Evolutionary conservation across 2,888 invertebrate species (phyloP), one percentile per base, ranked within the genome.

Genomic region (Strigamia maritima): DNA sequence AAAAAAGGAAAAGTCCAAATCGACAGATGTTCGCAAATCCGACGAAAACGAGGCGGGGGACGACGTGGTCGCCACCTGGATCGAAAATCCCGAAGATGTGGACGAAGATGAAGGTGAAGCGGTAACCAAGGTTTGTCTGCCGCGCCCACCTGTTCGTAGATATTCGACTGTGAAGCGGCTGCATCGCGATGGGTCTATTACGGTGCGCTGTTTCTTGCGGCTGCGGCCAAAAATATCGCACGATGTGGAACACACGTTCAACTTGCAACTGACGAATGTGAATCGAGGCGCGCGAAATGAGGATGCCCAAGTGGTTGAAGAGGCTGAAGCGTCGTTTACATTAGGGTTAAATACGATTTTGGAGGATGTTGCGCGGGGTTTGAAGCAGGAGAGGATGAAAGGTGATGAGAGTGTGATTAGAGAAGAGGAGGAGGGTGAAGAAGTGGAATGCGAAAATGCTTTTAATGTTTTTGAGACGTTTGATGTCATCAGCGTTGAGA

Each of bases 141-240:
- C 65, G 8, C 65, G 65, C 26, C 65, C 65, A 65, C 65, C 65
- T 65, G 65, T 16, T 65, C 65, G 65, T 65, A 65, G 24, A 65
- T 65, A 65, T 65, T 65, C 65, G 7, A 65, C 65, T 4, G 24
- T 65, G 10, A 65, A 65, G 28, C 8, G 65, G 26, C 26, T 65
- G 24, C 65, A 65, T 14, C 22, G 65, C 24, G 65, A 65, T 16
- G 65, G 65, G 8, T 65, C 65, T 65, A 65, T 65, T 26, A 26
- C 65, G 6, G 65, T 65, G 6, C 65, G 24, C 4, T 65, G 24
- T 65, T 65, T 24, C 16, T 24, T 65, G 12, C 65, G 65, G 10
- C 65, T 65, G 12, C 24, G 65, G 24, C 65, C 65, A 28, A 65
- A 65, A 65, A 24, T 26, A 65, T 65, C 65, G 65, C 26, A 28